phyloP scores from a whole-genome alignment of 2,888 invertebrate genomes.

The Papilio protenor region DNA sequence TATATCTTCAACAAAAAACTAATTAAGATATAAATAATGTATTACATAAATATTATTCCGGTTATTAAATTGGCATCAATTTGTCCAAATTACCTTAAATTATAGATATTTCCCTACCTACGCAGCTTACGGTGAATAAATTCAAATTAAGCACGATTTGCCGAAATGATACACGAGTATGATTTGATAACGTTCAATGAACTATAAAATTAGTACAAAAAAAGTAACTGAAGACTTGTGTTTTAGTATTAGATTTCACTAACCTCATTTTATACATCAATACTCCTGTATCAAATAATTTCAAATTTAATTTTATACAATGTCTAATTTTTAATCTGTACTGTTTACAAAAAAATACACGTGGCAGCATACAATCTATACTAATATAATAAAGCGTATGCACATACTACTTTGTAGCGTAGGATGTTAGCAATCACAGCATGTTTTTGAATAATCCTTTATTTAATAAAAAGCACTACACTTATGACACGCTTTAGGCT shows the following conservation, averaged over 20 bases:
- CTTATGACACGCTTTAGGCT: no score
- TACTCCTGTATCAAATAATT: background rate
- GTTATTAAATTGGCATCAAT: conserved; percentile 7
- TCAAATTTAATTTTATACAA: background rate
- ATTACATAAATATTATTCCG: background rate
- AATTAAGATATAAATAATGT: conserved; percentile 13
- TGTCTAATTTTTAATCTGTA: no score
- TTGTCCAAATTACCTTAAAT: conserved; percentile 18
- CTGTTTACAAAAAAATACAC: background rate
- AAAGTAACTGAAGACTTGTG: background rate
- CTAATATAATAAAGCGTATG: no score
- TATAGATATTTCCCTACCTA: conserved; percentile 1
- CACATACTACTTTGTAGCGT: no score
- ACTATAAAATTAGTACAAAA: background rate
- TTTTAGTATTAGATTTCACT: background rate
- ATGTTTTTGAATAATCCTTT: no score
- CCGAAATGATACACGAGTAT: background rate
- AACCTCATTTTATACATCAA: background rate
- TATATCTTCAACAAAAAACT: background rate
- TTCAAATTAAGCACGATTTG: background rate
- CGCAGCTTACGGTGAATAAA: background rate
- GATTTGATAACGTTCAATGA: background rate
- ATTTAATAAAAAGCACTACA: no score
- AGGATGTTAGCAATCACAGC: no score
- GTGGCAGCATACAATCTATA: background rate